These are phyloP conservation scores for Lymantria dispar DNA, from an alignment of 2,888 invertebrate species.

Conservation along the genomic window DNA sequence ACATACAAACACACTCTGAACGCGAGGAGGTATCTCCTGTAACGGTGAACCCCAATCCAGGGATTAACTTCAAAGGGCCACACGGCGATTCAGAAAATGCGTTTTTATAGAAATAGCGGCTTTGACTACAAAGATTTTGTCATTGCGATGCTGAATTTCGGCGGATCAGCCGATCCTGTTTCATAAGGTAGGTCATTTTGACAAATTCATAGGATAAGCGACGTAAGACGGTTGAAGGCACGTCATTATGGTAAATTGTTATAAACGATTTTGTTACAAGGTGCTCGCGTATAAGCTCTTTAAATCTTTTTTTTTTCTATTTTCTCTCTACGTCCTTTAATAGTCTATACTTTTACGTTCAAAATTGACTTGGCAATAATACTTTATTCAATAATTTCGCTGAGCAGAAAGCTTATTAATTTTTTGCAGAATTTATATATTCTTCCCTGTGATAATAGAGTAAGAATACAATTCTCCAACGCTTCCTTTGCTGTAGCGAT, in stretches of 20 bases:
- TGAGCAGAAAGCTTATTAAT: too few relatives aligned
- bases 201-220: slow-evolving; percentile 39
- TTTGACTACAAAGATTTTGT: slow-evolving; percentile 69
- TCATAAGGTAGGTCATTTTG: slow-evolving; percentile 51
- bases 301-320: slow-evolving; percentile 5
- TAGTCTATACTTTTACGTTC: slow-evolving; percentile 6
- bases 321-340: slow-evolving; percentile 7
- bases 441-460: too few relatives aligned
- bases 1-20: slow-evolving; percentile 45
- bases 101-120: slow-evolving; percentile 74
- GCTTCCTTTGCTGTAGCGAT: too few relatives aligned
- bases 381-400: too few relatives aligned
- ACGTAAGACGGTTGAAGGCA: slow-evolving; percentile 33
- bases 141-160: slow-evolving; percentile 57
- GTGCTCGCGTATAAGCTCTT: slow-evolving; percentile 16
- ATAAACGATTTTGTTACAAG: slow-evolving; percentile 30
- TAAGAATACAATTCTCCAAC: too few relatives aligned
- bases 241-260: slow-evolving; percentile 42
- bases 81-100: slow-evolving; percentile 70
- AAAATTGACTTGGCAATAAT: not conserved
- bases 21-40: slow-evolving; percentile 40
- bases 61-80: slow-evolving; percentile 76
- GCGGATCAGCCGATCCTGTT: slow-evolving; percentile 58
- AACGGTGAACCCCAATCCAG: slow-evolving; percentile 57
- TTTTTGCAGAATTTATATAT: too few relatives aligned